phyloP scores from a whole-genome alignment of 1,140 invertebrate genomes.

The Caenorhabditis remanei region DNA sequence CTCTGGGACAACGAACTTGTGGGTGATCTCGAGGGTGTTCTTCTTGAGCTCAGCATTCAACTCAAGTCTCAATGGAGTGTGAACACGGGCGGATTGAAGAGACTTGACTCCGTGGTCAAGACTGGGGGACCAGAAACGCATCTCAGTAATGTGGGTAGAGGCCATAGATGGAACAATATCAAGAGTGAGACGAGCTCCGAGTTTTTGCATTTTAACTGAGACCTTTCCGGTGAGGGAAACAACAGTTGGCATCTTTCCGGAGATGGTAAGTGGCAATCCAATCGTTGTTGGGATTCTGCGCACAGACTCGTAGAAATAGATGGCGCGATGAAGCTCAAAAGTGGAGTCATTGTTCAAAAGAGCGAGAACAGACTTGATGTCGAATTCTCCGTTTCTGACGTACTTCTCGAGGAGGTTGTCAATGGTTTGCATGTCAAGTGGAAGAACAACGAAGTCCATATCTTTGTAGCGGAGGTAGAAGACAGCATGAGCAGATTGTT shows the following conservation, averaged over 20 bases:
- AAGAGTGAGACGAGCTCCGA: constrained; percentile 58
- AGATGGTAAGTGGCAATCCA: constrained; percentile 67
- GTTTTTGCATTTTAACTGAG: constrained; percentile 24
- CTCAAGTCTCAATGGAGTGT: constrained; percentile 64
- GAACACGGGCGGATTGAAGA: constrained; percentile 58
- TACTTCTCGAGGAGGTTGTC: constrained; percentile 61
- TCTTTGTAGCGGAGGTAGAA: constrained; percentile 67
- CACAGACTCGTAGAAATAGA: constrained; percentile 54
- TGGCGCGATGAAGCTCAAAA: constrained; percentile 56
- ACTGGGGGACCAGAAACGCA: constrained; percentile 63
- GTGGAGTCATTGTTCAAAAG: constrained; percentile 38
- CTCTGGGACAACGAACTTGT: constrained; percentile 53
- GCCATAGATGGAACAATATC: constrained; percentile 63
- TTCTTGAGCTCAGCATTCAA: constrained; percentile 47
- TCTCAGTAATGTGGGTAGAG: constrained; percentile 54
- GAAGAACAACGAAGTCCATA: constrained; percentile 65
- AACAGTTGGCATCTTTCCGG: constrained; percentile 62
- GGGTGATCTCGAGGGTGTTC: constrained; percentile 46
- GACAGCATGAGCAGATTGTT: constrained; percentile 57
- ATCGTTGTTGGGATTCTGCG: constrained; percentile 68
- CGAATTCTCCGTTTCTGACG: constrained; percentile 64
- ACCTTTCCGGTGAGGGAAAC: constrained; percentile 58
- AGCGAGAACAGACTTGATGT: constrained; percentile 58
- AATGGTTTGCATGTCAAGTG: constrained; percentile 58
- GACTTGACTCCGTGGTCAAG: constrained; percentile 64